Conservation (phyloP, 1,140 invertebrate genomes). For the Solenopsis fugax region DNA sequence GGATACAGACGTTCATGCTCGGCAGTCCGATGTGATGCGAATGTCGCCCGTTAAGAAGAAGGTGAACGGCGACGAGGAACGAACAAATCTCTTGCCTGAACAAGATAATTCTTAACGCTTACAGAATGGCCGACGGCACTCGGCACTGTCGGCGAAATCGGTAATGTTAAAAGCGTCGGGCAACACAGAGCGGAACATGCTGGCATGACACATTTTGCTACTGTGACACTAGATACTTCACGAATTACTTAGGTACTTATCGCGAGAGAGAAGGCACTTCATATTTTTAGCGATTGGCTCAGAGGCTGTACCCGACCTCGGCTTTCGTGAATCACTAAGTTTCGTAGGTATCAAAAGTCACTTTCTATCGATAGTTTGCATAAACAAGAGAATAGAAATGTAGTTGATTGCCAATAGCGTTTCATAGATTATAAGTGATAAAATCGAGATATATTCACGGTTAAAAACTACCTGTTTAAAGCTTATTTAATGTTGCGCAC, state of each 20-base stretch:
- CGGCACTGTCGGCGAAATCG: constrained; percentile 59
- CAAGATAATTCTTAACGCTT: constrained; percentile 83
- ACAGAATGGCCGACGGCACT: constrained; percentile 77
- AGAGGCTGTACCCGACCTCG: constrained; percentile 51
- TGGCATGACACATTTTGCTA: constrained; percentile 79
- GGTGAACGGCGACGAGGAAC: constrained; percentile 77
- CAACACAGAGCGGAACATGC: constrained; percentile 75
- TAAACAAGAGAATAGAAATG: neutral
- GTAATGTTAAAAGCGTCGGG: constrained; percentile 62
- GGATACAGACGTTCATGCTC: constrained; percentile 75
- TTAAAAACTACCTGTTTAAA: constrained; percentile 12
- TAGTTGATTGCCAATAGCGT: constrained; percentile 4
- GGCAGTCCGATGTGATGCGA: constrained; percentile 74
- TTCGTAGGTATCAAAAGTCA: neutral
- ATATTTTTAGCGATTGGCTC: constrained; percentile 61
- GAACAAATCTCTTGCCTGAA: constrained; percentile 79
- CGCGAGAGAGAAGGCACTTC: constrained; percentile 31
- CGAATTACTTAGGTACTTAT: constrained; percentile 75
- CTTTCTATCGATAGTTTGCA: neutral
- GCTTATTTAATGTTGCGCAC: neutral
- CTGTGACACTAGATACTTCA: constrained; percentile 82
- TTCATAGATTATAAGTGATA: constrained; percentile 2
- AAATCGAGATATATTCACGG: constrained; percentile 7
- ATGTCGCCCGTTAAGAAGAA: constrained; percentile 74
- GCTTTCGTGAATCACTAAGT: constrained; percentile 9